Evolutionary conservation across 2,888 invertebrate genomes (phyloP).

Genomic region (Mesorhabditis sp.): DNA sequence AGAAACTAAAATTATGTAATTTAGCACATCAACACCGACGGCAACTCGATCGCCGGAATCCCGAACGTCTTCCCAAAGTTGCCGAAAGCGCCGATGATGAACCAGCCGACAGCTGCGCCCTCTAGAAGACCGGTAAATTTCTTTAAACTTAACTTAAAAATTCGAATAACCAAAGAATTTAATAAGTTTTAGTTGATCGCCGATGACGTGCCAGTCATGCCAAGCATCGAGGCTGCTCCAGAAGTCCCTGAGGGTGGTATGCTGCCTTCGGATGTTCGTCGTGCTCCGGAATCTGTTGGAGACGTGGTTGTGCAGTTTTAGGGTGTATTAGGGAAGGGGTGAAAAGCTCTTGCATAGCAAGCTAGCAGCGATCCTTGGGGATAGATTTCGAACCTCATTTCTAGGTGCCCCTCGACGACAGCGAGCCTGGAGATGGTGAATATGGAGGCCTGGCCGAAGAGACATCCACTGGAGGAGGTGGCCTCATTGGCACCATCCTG

Average conservation of each 20-base stretch:
- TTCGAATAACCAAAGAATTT: background rate
- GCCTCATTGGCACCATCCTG: conserved; percentile 54
- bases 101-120: conserved; percentile 10
- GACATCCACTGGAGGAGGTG: conserved; percentile 44
- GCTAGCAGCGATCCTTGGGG: too few relatives aligned
- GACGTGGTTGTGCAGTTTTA: conserved; percentile 22
- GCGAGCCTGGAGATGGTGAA: conserved; percentile 26
- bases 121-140: background rate
- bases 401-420: conserved; percentile 24
- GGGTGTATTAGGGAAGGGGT: too few relatives aligned
- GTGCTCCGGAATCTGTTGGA: conserved; percentile 50
- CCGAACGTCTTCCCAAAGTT: conserved; percentile 56
- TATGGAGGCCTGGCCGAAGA: conserved; percentile 54
- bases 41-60: conserved; percentile 56
- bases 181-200: conserved; percentile 1
- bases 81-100: conserved; percentile 43
- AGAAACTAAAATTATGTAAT: background rate
- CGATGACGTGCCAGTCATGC: conserved; percentile 20
- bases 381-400: background rate
- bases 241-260: conserved; percentile 55
- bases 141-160: background rate
- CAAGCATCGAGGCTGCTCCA: conserved; percentile 32
- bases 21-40: background rate
- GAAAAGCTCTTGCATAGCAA: too few relatives aligned
- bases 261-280: conserved; percentile 43